phyloP scores from a whole-genome alignment of 2,797 vertebrate genomes.

The Luscinia luscinia region DNA sequence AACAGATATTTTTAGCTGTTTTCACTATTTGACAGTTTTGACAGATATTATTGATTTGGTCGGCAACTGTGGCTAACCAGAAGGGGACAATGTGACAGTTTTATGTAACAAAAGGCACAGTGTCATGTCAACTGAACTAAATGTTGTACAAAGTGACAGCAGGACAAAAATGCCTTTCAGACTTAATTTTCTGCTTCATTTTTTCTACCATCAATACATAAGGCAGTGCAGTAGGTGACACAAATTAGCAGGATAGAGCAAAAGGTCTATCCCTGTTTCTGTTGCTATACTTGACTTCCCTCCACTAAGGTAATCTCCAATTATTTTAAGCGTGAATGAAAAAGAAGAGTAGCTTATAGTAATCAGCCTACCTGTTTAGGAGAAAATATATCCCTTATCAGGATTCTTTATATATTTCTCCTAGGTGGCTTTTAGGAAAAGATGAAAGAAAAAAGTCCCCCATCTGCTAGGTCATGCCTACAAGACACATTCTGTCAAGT shows the following conservation, averaged over 20 bases:
- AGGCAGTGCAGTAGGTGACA: slow-evolving; percentile 80
- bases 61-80: slow-evolving; percentile 80
- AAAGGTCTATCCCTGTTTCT: slow-evolving; percentile 71
- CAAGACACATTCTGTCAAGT: slow-evolving; percentile 84
- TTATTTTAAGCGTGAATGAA: slow-evolving; percentile 75
- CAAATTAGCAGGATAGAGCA: slow-evolving; percentile 79
- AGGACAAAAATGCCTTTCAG: slow-evolving; percentile 85
- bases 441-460: slow-evolving; percentile 79
- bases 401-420: slow-evolving; percentile 80
- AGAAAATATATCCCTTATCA: slow-evolving; percentile 81
- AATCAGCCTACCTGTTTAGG: slow-evolving; percentile 78
- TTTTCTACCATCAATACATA: slow-evolving; percentile 80
- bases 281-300: slow-evolving; percentile 79
- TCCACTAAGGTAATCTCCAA: slow-evolving; percentile 71
- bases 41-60: slow-evolving; percentile 83
- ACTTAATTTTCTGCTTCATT: slow-evolving; percentile 87
- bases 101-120: slow-evolving; percentile 85
- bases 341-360: slow-evolving; percentile 76
- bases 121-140: slow-evolving; percentile 84
- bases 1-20: slow-evolving; percentile 70
- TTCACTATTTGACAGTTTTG: slow-evolving; percentile 79
- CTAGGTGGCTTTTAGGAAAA: slow-evolving; percentile 79
- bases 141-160: slow-evolving; percentile 84
- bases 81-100: slow-evolving; percentile 84
- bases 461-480: slow-evolving; percentile 87